These are phyloP conservation scores for Labrus mixtus DNA, from an alignment of 2,113 vertebrate species.

Conservation along the genomic window DNA sequence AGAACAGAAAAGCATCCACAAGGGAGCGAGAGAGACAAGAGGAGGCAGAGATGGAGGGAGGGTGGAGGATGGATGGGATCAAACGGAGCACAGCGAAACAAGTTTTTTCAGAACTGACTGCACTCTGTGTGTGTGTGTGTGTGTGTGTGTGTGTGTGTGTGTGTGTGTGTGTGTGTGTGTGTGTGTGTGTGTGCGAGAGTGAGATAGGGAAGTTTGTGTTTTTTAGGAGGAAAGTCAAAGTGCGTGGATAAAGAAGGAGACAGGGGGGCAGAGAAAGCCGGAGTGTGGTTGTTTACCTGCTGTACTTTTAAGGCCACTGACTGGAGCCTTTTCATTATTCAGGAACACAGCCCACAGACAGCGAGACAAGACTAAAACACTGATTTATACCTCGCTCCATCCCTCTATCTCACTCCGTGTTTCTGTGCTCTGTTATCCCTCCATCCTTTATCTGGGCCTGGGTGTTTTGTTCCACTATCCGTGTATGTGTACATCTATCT, in stretches of 20 bases:
- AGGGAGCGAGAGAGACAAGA: slow-evolving; percentile 44
- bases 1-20: slow-evolving; percentile 57
- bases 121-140: background rate
- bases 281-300: slow-evolving; percentile 67
- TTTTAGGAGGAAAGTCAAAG: slow-evolving; percentile 50
- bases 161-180: no score
- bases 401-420: slow-evolving; percentile 45
- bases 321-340: slow-evolving; percentile 79
- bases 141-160: no score
- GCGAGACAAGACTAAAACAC: slow-evolving; percentile 68
- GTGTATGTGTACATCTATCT: slow-evolving; percentile 38
- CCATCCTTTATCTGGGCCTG: slow-evolving; percentile 53
- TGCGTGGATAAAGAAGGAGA: slow-evolving; percentile 34
- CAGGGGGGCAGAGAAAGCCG: slow-evolving; percentile 37
- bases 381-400: slow-evolving; percentile 65
- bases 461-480: slow-evolving; percentile 49
- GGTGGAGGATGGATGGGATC: slow-evolving; percentile 59
- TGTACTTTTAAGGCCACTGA: slow-evolving; percentile 74
- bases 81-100: slow-evolving; percentile 63
- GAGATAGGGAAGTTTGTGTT: slow-evolving; percentile 35
- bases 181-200: no score
- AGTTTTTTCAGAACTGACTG: slow-evolving; percentile 58
- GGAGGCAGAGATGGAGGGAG: slow-evolving; percentile 1
- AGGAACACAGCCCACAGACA: slow-evolving; percentile 64
- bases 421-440: slow-evolving; percentile 40